A percentile compares a stretch with the other conserved stretches of the same genome.
Evolutionary conservation across 2,113 vertebrate genomes (phyloP).

Genomic region (Pelodiscus sinensis): DNA sequence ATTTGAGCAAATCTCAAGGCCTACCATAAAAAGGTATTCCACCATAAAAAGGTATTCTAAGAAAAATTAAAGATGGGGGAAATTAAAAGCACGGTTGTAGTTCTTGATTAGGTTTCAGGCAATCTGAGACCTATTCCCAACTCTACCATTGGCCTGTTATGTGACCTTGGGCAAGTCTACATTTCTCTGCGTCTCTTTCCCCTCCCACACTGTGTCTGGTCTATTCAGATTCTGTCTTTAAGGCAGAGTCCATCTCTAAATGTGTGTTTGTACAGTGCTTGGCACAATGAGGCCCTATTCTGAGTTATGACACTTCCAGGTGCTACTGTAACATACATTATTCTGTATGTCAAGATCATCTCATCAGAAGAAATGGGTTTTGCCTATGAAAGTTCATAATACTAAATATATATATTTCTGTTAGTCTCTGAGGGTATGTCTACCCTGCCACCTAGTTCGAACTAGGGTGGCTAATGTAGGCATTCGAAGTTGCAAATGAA

Average conservation of each 20-base stretch:
- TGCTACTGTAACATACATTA: neutral
- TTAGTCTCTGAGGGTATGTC: too few species aligned
- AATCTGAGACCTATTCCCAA: neutral
- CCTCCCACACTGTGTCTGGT: neutral
- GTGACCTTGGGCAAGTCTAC: conserved; percentile 4
- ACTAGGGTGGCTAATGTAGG: too few species aligned
- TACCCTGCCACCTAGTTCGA: too few species aligned
- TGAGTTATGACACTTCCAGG: neutral
- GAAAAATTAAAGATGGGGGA: neutral
- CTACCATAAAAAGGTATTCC: neutral
- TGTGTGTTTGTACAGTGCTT: neutral
- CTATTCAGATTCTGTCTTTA: neutral
- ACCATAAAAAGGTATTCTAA: neutral
- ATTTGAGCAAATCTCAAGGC: neutral
- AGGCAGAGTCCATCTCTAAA: neutral
- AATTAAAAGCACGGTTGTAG: neutral
- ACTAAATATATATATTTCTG: too few species aligned
- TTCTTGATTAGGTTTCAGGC: neutral
- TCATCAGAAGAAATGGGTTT: too few species aligned
- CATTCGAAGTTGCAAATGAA: too few species aligned
- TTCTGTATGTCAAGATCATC: neutral
- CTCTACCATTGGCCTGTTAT: neutral
- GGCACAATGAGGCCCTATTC: neutral
- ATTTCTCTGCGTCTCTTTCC: neutral
- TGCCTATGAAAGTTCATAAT: too few species aligned